These are phyloP conservation scores for Isichthys henryi DNA, from an alignment of 2,113 vertebrate species.

Conservation along the genomic window DNA sequence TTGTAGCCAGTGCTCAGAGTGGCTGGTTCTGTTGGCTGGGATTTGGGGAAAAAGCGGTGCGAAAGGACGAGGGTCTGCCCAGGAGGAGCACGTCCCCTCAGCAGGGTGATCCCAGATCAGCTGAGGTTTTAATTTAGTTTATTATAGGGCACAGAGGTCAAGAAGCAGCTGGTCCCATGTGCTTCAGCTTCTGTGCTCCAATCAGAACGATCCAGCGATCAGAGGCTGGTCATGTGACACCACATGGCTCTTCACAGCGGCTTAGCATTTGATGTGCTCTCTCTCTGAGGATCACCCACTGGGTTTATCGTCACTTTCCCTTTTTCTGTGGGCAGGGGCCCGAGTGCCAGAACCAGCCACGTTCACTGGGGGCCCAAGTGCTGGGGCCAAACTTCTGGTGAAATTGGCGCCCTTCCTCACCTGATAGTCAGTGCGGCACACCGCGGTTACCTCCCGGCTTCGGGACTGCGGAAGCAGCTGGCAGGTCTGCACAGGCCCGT, in stretches of 20 bases:
- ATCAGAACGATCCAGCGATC: neutral
- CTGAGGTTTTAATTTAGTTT: neutral
- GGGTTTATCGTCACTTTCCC: neutral
- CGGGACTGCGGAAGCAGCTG: neutral
- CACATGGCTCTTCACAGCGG: neutral
- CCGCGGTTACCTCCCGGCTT: neutral
- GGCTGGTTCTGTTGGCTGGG: neutral
- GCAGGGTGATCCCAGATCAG: too few species aligned
- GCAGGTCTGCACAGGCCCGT: neutral
- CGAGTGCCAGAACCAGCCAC: too few species aligned
- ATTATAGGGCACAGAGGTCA: neutral
- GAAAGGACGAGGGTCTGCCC: neutral
- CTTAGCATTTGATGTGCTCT: neutral
- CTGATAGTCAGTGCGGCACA: neutral
- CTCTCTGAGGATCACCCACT: neutral
- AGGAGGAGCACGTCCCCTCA: neutral
- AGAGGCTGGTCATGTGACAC: neutral
- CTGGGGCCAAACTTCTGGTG: neutral
- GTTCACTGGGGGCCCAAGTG: neutral
- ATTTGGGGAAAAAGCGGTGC: neutral
- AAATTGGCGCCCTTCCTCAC: neutral
- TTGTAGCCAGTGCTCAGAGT: neutral
- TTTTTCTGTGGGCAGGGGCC: neutral
- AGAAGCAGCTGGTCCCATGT: neutral
- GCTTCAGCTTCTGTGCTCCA: neutral